Conservation (phyloP, 2,797 vertebrate genomes). For the Acrocephalus scirpaceus region DNA sequence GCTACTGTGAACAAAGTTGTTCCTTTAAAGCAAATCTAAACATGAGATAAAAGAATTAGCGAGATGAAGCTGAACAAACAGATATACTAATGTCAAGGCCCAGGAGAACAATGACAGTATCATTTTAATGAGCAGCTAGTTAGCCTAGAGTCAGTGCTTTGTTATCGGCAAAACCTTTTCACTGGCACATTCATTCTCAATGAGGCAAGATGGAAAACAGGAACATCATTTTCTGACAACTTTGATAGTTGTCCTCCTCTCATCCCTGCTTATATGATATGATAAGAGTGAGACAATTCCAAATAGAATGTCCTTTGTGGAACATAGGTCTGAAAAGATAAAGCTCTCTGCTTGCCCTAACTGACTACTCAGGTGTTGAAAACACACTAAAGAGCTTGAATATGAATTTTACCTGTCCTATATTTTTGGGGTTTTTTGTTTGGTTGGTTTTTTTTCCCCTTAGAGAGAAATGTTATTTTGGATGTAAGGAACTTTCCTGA, state of each 20-base stretch:
- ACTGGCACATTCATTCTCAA: not conserved
- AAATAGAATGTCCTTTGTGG: not conserved
- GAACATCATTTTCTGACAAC: not conserved
- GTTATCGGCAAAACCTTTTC: not conserved
- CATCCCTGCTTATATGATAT: not conserved
- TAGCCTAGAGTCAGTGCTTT: not conserved
- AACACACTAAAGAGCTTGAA: not conserved
- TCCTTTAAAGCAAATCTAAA: not conserved
- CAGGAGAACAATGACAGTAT: not conserved
- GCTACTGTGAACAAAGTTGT: not conserved
- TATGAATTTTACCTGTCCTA: not conserved
- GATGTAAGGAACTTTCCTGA: not conserved
- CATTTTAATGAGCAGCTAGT: not conserved
- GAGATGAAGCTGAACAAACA: not conserved
- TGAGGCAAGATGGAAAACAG: not conserved
- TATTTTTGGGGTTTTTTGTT: not conserved
- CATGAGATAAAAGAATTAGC: not conserved
- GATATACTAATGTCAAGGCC: not conserved
- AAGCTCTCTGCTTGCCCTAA: not conserved
- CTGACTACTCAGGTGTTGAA: not conserved
- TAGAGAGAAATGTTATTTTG: not conserved
- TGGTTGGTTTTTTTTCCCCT: not conserved
- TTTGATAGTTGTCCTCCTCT: not conserved
- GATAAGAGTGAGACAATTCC: not conserved
- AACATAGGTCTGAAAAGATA: not conserved